Conservation (phyloP, 2,888 invertebrate genomes). For the Psylliodes chrysocephalus region DNA sequence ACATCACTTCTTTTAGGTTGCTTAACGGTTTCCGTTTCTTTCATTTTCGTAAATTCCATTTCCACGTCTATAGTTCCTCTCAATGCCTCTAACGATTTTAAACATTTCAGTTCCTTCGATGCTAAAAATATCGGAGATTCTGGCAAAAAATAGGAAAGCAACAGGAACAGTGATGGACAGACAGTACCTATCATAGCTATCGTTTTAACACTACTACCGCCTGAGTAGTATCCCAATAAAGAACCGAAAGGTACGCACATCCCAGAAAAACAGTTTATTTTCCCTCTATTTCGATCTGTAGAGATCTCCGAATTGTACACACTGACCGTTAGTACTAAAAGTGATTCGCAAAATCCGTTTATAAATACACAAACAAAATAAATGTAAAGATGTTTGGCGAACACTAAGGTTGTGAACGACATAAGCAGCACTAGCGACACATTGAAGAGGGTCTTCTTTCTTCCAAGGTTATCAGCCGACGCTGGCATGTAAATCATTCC, state of each 20-base stretch:
- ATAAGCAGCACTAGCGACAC: not conserved
- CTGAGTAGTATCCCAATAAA: slow-evolving; percentile 4
- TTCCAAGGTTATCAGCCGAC: slow-evolving; percentile 14
- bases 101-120: slow-evolving; percentile 70
- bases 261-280: too few species aligned
- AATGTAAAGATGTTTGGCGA: slow-evolving; percentile 9
- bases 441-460: slow-evolving; percentile 1
- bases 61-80: slow-evolving; percentile 26
- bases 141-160: slow-evolving; percentile 29
- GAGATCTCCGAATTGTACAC: slow-evolving; percentile 90
- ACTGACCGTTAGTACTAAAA: slow-evolving; percentile 64
- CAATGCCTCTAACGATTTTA: slow-evolving; percentile 61
- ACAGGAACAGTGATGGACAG: slow-evolving; percentile 34
- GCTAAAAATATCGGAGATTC: slow-evolving; percentile 46
- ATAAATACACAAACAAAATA: not conserved
- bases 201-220: slow-evolving; percentile 20
- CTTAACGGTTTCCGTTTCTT: not conserved
- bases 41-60: slow-evolving; percentile 38
- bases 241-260: too few species aligned
- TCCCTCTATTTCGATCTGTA: slow-evolving; percentile 68
- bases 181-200: slow-evolving; percentile 36
- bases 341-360: not conserved
- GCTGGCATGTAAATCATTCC: not conserved
- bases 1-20: slow-evolving; percentile 5
- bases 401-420: not conserved